Evolutionary conservation across 37 sponge, comb jelly and placozoan genomes (phyloP), one percentile per base, ranked within the genome.

Genomic region (Crambe crambe): DNA sequence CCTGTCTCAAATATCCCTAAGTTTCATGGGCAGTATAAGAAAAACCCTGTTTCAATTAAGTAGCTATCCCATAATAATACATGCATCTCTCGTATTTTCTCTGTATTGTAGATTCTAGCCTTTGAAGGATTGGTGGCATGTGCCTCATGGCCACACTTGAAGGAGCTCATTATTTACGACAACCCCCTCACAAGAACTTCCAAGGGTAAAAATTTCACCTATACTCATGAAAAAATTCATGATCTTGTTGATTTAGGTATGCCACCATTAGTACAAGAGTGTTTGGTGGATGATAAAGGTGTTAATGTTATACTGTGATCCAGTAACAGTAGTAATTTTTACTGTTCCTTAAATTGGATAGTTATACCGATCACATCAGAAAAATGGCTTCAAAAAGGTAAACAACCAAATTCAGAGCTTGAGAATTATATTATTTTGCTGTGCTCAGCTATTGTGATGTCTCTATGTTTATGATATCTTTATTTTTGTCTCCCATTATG

Each of bases 161-260:
- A 84, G 54, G 47, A 76, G 47, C 61, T 94, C 26, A 42, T 86
- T 9, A 83, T 94, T 40, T 76, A 82, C 70, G 94, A 86, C 2
- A 94, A 94, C 54, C 94, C 94, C 35, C 66, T 94, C 34, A 80
- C 84, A 27, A 67, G 60, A 26, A 70, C 64, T n/a, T 42, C 58
- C 37, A 90, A 72, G 75, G 94, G 94, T 87, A 78, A 58, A 17
- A 2, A 60, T 44, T 9, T 35, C 30, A n/a, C n/a, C 27, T 25
- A 62, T 62, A 8, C 17, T 20, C 56, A 54, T 54, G 56, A 10
- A 18, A 54, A 10, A 54, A 10, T 54, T n/a, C n/a, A n/a, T n/a
- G n/a, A n/a, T n/a, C n/a, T n/a, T n/a, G n/a, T 58, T 35, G 15
- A 2, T n/a, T 1, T 75, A 90, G 90, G 90, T 2, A 75, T 90